These are phyloP conservation scores for Lanius collurio DNA, from an alignment of 2,113 vertebrate genomes.

Conservation along the genomic window DNA sequence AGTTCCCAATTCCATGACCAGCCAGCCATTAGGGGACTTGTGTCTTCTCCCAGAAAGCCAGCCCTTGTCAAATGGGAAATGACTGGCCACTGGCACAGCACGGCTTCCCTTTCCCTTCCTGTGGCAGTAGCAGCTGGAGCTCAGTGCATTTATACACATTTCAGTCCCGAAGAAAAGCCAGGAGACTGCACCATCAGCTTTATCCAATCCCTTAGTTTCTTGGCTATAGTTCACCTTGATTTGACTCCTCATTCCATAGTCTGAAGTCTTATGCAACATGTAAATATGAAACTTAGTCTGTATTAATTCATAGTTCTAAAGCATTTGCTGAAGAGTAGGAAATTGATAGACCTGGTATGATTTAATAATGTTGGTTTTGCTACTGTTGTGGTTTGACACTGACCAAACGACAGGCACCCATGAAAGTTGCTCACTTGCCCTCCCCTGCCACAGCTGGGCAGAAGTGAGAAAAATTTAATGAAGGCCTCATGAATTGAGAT, in stretches of 20 bases:
- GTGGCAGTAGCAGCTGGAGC: background rate
- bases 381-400: background rate
- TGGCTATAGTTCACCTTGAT: background rate
- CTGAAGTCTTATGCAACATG: background rate
- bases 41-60: background rate
- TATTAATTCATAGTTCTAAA: background rate
- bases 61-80: background rate
- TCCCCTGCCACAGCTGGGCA: background rate
- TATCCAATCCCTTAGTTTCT: background rate
- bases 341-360: background rate
- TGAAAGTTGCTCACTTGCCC: background rate
- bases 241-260: background rate
- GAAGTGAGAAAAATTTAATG: background rate
- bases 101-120: background rate
- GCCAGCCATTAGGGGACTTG: background rate
- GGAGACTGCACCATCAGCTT: background rate
- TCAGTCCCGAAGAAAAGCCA: background rate
- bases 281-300: background rate
- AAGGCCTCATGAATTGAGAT: background rate
- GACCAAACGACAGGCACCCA: background rate
- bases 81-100: background rate
- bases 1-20: background rate
- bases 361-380: fast-evolving
- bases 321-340: background rate
- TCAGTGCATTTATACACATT: background rate